Base-by-base conservation (phyloP, 2,888 invertebrate species). In the Petrophora chlorosata region DNA sequence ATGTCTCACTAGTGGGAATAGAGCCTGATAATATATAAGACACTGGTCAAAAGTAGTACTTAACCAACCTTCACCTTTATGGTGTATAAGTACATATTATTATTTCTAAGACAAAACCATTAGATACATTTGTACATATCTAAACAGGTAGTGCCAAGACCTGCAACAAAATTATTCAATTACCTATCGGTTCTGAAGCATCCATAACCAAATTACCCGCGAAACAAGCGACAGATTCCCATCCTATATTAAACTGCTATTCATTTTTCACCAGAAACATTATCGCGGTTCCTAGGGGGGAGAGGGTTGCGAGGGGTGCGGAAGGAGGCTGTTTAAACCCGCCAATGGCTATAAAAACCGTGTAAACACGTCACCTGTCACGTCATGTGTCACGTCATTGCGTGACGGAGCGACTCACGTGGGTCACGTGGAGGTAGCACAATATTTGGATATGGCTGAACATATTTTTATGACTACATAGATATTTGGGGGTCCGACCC, bases 291-390 rank as follows among this genome's bases (percentile, higher is more conserved):
- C 45, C 26, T 19, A 14, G 41, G 29, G 17, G 53, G 46, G 35
- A 33, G 33, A 38, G 45, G 46, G 39, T 38, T 44, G 45, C 29
- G 47, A 32, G 39, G 46, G 53, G 39, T 38, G 46, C 45, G 29
- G 47, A 32, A 36, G 46, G 53, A 42, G 53, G 53, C 48, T 52
- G 56, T 54, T 56, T 62, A 62, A 65, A 53, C 63, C 43, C 40
- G 59, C 54, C 38, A 30, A 43, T 48, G 49, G 53, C 57, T 52
- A 54, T 60, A 60, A 60, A 60, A 57, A 60, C 55, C 49, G 59
- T 63, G 67, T 63, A 67, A 63, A 65, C 65, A 65, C 59, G 65
- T 67, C 67, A 65, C 63, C 59, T 61, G 62, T 63, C 62, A 56
- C 57, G 50, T 17, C 44, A 55, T 43, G 36, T 52, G 58, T 59